A percentile compares a stretch with the other conserved stretches of the same genome.
Conservation (phyloP, 2,797 vertebrate genomes). For the Sus cebifrons region DNA sequence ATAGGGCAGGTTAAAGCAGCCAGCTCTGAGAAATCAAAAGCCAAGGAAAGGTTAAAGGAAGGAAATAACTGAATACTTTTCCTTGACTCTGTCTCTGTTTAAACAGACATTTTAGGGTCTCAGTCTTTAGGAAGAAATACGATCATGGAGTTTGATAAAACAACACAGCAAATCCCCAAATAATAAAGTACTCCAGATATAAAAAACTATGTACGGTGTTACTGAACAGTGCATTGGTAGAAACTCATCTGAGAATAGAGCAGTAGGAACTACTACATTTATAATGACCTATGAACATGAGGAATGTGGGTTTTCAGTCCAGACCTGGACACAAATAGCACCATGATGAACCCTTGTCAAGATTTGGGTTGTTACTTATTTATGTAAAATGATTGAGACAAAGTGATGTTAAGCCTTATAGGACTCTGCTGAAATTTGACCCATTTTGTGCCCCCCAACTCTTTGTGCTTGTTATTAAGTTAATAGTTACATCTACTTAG, state of each 20-base stretch:
- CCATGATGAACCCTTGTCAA: neutral
- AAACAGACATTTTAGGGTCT: conserved; percentile 17
- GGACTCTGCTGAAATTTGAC: neutral
- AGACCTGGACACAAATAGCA: neutral
- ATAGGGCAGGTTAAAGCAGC: neutral
- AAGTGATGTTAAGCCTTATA: neutral
- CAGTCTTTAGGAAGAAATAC: conserved; percentile 24
- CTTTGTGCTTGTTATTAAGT: neutral
- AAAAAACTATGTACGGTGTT: neutral
- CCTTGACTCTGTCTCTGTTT: neutral
- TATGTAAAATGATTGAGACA: neutral
- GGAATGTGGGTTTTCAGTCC: neutral
- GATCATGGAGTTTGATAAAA: conserved; percentile 23
- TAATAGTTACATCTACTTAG: conserved; percentile 10
- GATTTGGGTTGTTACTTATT: neutral
- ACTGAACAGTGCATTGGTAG: neutral
- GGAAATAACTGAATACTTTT: neutral
- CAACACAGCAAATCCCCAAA: neutral
- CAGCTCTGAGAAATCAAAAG: neutral
- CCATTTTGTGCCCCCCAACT: neutral
- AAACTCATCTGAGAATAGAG: neutral
- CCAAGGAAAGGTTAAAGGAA: conserved; percentile 14
- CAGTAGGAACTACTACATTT: neutral
- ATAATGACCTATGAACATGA: neutral
- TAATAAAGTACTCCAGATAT: conserved; percentile 25